Evolutionary conservation across 2,888 invertebrate genomes (phyloP).

Genomic region (Cotesia congregata): DNA sequence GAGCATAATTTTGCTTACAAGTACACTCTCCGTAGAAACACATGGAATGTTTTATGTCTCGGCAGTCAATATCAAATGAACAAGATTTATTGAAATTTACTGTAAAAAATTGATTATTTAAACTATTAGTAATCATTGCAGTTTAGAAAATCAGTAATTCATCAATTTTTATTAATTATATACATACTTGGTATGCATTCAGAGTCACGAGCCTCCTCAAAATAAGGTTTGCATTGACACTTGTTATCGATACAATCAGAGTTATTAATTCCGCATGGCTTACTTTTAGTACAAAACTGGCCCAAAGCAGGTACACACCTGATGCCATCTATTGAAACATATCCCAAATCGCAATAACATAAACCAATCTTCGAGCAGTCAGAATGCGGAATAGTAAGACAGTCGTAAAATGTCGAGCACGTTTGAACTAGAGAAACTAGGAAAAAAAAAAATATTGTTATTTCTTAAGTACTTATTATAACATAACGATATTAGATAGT

Average conservation of each 20-base stretch:
- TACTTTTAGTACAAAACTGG: neutral
- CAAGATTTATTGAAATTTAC: too few relatives aligned
- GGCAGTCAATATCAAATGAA: neutral
- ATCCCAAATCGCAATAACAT: neutral
- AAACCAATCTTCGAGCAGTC: neutral
- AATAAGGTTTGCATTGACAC: neutral
- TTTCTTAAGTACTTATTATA: neutral
- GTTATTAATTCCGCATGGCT: neutral
- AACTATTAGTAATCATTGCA: neutral
- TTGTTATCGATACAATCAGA: neutral
- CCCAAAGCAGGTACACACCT: neutral
- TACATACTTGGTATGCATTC: neutral
- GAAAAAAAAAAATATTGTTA: neutral
- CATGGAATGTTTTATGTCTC: neutral
- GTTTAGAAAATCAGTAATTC: neutral
- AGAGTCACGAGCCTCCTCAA: neutral
- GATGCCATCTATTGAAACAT: neutral
- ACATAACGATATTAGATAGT: too few relatives aligned
- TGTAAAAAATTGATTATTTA: too few relatives aligned
- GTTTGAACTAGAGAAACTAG: neutral
- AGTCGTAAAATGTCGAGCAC: neutral
- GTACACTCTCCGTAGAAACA: neutral
- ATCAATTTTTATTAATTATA: neutral
- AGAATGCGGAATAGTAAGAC: neutral
- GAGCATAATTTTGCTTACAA: neutral